phyloP scores from a whole-genome alignment of 2,113 vertebrate genomes.

The Seriola quinqueradiata region DNA sequence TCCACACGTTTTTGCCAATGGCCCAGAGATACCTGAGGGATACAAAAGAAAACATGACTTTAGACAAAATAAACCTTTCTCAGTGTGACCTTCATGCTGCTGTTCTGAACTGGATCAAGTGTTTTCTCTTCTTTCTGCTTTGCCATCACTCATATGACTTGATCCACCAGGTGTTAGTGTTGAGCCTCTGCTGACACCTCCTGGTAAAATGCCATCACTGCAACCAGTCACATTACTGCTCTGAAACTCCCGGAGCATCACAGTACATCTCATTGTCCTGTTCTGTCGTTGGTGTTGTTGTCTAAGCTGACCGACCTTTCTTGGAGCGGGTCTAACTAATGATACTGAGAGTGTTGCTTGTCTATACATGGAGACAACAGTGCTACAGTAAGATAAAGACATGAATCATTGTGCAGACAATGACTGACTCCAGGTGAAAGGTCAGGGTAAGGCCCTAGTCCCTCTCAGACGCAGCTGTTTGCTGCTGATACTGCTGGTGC shows the following conservation, averaged over 20 bases:
- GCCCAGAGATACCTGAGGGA: constrained; percentile 94
- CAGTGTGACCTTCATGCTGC: neutral
- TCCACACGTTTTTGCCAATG: constrained; percentile 99
- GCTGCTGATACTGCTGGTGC: no score
- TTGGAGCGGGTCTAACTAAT: neutral
- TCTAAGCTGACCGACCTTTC: neutral
- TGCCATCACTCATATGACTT: neutral
- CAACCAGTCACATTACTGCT: neutral
- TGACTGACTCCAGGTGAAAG: no score
- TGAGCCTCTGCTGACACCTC: constrained; percentile 71
- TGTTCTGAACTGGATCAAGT: neutral
- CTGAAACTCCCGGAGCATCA: neutral
- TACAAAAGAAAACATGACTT: constrained; percentile 11
- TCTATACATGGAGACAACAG: no score
- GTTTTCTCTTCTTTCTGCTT: neutral
- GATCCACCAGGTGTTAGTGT: neutral
- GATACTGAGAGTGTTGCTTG: no score
- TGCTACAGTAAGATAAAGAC: no score
- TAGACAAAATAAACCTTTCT: neutral
- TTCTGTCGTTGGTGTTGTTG: neutral
- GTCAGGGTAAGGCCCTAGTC: no score
- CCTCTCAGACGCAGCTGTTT: no score
- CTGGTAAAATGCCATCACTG: constrained; percentile 60
- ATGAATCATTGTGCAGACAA: no score
- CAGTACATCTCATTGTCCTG: neutral